Evolutionary conservation across 2,113 vertebrate genomes (phyloP).

Genomic region (Bufo gargarizans): DNA sequence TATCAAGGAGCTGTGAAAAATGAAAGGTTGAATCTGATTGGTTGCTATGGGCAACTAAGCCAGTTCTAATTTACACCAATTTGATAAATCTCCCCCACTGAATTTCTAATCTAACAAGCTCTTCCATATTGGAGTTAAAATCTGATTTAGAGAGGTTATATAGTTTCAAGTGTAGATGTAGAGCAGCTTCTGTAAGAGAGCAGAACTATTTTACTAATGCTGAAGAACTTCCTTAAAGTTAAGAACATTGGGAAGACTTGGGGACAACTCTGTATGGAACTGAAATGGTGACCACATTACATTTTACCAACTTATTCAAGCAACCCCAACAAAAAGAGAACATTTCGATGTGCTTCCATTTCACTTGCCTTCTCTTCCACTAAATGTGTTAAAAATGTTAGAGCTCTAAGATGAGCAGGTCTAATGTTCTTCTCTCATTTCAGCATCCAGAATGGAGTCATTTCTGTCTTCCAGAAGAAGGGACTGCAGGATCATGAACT

Average conservation of each 20-base stretch:
- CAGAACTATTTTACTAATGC: neutral
- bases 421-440: slow-evolving; percentile 46
- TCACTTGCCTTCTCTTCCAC: neutral
- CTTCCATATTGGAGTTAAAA: no score
- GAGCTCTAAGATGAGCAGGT: no score
- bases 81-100: no score
- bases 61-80: no score
- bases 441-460: slow-evolving; percentile 95
- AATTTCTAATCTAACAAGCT: neutral
- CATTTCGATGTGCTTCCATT: neutral
- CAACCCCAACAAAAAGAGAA: neutral
- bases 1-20: neutral
- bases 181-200: no score
- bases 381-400: neutral
- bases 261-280: neutral
- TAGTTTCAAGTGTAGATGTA: no score
- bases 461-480: slow-evolving; percentile 92
- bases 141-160: no score
- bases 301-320: neutral
- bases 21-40: no score
- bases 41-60: no score
- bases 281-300: neutral
- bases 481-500: slow-evolving; percentile 93
- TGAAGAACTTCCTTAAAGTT: no score
- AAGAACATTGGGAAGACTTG: neutral